These are phyloP conservation scores for Sebastes elongatus DNA, from an alignment of 2,797 vertebrate species.

Conservation along the genomic window DNA sequence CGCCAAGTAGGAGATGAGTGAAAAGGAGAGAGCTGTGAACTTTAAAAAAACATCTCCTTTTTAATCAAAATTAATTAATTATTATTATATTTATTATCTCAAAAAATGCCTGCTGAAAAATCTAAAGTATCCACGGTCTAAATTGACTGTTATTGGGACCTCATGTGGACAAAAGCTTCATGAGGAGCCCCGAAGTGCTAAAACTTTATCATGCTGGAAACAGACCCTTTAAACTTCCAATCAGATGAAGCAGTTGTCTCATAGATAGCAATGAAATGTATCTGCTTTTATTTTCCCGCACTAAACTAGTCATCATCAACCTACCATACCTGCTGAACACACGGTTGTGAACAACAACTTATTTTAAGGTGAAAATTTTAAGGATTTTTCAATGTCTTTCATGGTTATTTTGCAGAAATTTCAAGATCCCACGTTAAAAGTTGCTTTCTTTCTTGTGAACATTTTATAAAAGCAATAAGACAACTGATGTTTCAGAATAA, in stretches of 20 bases:
- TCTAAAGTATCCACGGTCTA: not conserved
- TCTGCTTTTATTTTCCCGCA: no score
- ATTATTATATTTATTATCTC: not conserved
- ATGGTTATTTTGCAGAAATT: not conserved
- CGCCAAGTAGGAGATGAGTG: not conserved
- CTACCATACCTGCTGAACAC: not conserved
- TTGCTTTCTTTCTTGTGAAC: not conserved
- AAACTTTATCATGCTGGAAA: not conserved
- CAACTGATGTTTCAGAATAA: not conserved
- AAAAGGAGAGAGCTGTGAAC: not conserved
- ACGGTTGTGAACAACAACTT: not conserved
- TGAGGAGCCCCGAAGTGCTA: not conserved
- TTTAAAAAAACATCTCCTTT: no score
- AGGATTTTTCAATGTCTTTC: not conserved
- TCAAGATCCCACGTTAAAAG: not conserved
- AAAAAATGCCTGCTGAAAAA: not conserved
- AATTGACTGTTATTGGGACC: not conserved
- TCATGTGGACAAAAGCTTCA: not conserved
- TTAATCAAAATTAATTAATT: no score
- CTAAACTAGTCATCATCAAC: not conserved
- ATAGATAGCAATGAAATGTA: no score
- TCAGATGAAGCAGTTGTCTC: not conserved
- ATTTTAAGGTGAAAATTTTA: not conserved
- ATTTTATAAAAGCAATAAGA: not conserved
- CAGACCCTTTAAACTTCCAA: not conserved